phyloP scores from a whole-genome alignment of 2,797 vertebrate species.

The Gallirallus australis region DNA sequence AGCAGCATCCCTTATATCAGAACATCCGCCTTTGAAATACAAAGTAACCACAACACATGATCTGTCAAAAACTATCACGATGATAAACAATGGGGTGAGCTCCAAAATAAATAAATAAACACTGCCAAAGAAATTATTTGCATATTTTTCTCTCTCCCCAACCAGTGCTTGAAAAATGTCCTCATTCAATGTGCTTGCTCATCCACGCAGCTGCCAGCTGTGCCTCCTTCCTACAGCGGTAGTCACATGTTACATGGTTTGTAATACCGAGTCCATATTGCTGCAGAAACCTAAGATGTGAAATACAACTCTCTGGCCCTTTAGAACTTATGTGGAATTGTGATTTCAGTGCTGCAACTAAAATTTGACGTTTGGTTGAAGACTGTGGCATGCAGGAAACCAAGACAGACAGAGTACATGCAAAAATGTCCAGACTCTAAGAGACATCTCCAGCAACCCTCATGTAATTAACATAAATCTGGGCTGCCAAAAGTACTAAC shows the following conservation, averaged over 20 bases:
- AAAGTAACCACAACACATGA: constrained; percentile 70
- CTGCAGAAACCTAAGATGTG: constrained; percentile 19
- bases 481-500: constrained; percentile 71
- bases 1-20: constrained; percentile 12
- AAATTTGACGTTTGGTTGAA: constrained; percentile 12
- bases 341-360: constrained; percentile 13
- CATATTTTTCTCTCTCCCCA: constrained; percentile 71
- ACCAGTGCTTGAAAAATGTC: constrained; percentile 74
- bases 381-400: constrained; percentile 55
- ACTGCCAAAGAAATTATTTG: constrained; percentile 70
- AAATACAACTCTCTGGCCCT: not conserved
- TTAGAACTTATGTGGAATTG: constrained; percentile 47
- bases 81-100: constrained; percentile 62
- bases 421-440: constrained; percentile 65
- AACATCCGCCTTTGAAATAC: constrained; percentile 55
- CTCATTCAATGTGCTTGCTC: constrained; percentile 73
- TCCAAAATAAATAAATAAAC: constrained; percentile 73
- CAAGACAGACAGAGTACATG: constrained; percentile 62
- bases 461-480: constrained; percentile 72
- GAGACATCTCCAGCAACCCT: constrained; percentile 63
- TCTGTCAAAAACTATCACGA: constrained; percentile 58
- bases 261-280: not conserved
- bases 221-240: constrained; percentile 54
- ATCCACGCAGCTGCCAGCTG: constrained; percentile 75
- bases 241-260: constrained; percentile 42